A percentile compares a stretch with the other conserved stretches of the same genome.
These are phyloP conservation scores for Apostichopus parvimensis DNA, from an alignment of 35 echinoderm and acorn worm genomes.

Conservation along the genomic window DNA sequence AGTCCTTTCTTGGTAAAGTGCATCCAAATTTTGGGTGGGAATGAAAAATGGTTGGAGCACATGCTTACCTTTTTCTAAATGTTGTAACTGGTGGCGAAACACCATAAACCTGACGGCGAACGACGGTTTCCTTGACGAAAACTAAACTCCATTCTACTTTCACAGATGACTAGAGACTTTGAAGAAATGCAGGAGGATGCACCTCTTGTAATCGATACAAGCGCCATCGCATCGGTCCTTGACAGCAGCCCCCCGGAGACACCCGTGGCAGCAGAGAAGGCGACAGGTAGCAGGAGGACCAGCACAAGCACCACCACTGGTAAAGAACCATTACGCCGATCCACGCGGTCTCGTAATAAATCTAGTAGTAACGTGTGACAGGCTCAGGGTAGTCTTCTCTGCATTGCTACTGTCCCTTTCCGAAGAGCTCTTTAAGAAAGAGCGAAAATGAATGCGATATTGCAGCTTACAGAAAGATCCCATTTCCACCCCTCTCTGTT, in stretches of 20 bases:
- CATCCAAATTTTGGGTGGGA: neutral
- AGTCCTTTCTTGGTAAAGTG: neutral
- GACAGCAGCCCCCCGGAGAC: slow-evolving; percentile 55
- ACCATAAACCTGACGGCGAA: no score
- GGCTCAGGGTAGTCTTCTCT: slow-evolving; percentile 63
- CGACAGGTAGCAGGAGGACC: neutral
- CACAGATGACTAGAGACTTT: slow-evolving; percentile 95
- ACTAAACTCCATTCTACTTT: neutral
- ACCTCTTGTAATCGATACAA: slow-evolving; percentile 80
- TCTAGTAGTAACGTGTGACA: slow-evolving; percentile 26
- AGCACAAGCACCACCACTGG: slow-evolving; percentile 58
- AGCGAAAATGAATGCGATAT: neutral
- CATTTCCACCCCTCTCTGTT: neutral
- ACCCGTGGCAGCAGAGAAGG: neutral
- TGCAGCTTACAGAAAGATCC: neutral
- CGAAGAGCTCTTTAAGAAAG: slow-evolving; percentile 20
- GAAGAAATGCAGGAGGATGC: slow-evolving; percentile 95
- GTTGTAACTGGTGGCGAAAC: no score
- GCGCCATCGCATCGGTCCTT: slow-evolving; percentile 68
- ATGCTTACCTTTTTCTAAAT: no score
- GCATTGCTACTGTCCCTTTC: slow-evolving; percentile 48
- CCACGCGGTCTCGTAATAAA: slow-evolving; percentile 47
- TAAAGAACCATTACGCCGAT: slow-evolving; percentile 49
- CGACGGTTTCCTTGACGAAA: no score
- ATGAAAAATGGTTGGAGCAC: no score